Base-by-base conservation (phyloP, 2,113 vertebrate genomes). In the Tenebrosternarchus preto region DNA sequence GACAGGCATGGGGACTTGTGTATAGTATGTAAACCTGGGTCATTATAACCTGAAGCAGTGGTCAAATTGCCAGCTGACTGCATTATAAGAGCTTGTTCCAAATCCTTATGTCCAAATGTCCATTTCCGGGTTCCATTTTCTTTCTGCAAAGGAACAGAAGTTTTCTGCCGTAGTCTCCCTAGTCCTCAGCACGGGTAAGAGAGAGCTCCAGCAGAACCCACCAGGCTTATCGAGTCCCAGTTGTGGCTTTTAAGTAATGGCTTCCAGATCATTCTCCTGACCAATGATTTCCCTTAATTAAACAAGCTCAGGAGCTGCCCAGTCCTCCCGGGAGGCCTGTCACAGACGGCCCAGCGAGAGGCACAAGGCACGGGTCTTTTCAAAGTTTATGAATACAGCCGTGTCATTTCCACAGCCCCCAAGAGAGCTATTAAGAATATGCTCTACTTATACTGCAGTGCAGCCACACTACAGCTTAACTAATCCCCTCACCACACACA, bases 201-300 rank as follows among this genome's bases (percentile, higher is more conserved):
- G 78, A 82, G 77, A 75, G 80, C 63, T n/a, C n/a, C 17, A 53
- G 84, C 80, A 73, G 86, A 85, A 86, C 83, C 85, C 83, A 85
- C 66, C 74, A 12, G 46, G 67, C 73, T 84, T 85, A 87, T 85
- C 84, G 83, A 90, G 85, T 85, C 88, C 87, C 87, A 86, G 86
- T 86, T 86, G 81, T 85, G 76, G 85, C 85, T 33, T 85, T 91
- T 91, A 88, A 91, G 84, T 88, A 86, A 90, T 90, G 86, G 87
- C 83, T 86, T 84, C 79, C 84, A 79, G 82, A 87, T 88, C 84
- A 63, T 60, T 91, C 83, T 73, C 71, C 83, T 73, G 71, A 74
- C 81, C 89, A 89, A 91, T 89, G 88, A 92, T 91, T 91, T 87
- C 85, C 87, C 82, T 89, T 92, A 92, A 92, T 91, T 90, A 91